Conservation (phyloP, 2,797 vertebrate genomes). For the Leontopithecus rosalia region DNA sequence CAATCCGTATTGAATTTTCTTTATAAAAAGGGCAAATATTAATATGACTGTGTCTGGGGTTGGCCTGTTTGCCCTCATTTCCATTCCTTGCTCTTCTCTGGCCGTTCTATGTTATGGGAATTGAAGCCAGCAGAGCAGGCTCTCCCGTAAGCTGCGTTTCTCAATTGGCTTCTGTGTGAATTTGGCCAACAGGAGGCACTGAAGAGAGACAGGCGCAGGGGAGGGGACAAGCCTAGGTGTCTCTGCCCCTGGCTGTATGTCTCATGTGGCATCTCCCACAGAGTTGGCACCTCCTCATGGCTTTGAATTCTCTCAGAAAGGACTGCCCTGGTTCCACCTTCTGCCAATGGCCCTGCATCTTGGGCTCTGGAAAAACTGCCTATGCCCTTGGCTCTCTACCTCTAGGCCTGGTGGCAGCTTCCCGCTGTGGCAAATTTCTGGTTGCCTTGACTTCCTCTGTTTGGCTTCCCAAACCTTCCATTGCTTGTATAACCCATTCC, state of each 20-base stretch:
- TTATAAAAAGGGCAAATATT: slow-evolving; percentile 28
- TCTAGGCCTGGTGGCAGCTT: neutral
- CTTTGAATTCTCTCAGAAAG: neutral
- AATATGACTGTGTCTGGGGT: neutral
- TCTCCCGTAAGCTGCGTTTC: neutral
- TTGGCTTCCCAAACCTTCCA: neutral
- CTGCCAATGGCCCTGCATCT: neutral
- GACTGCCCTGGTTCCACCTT: neutral
- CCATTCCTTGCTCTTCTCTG: neutral
- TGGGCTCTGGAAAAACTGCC: neutral
- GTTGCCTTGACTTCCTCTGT: neutral
- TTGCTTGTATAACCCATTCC: neutral
- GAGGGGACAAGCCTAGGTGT: too few species aligned
- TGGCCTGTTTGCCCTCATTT: neutral
- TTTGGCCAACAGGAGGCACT: neutral
- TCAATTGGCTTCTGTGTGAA: neutral
- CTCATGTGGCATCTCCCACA: neutral
- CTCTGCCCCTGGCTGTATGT: neutral
- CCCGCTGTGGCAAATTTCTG: neutral
- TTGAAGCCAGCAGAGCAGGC: accelerated
- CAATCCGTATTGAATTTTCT: slow-evolving; percentile 13
- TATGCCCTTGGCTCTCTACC: neutral
- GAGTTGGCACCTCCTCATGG: neutral
- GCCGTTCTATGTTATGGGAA: neutral
- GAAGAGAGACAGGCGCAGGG: neutral